phyloP scores from a whole-genome alignment of 2,888 invertebrate species.

The Nebria salina region DNA sequence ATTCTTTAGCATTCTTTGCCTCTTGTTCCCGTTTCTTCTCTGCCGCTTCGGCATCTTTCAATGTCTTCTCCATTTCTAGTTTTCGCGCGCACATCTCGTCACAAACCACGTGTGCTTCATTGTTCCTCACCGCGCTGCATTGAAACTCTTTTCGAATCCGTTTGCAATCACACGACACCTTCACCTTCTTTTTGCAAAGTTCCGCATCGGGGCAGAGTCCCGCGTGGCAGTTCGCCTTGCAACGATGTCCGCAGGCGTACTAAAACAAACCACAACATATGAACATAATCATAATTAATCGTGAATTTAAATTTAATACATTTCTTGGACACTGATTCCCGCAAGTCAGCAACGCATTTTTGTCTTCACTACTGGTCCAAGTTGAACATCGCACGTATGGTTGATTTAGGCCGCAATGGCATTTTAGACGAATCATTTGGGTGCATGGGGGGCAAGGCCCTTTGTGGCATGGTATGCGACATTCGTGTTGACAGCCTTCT shows the following conservation, averaged over 20 bases:
- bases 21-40: conserved; percentile 72
- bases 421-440: conserved; percentile 73
- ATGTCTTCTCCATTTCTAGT: conserved; percentile 65
- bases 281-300: not conserved
- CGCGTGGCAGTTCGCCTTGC: conserved; percentile 77
- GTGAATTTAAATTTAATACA: conserved; percentile 61
- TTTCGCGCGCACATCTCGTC: conserved; percentile 73
- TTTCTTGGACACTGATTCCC: conserved; percentile 87
- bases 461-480: conserved; percentile 76
- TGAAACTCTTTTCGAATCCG: conserved; percentile 77
- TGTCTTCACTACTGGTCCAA: conserved; percentile 64
- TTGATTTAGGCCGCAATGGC: conserved; percentile 84
- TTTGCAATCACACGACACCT: conserved; percentile 81
- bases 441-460: conserved; percentile 81
- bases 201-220: conserved; percentile 75
- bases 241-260: conserved; percentile 87
- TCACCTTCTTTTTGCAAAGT: conserved; percentile 81
- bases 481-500: conserved; percentile 78
- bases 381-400: conserved; percentile 79
- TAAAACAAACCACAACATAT: conserved; percentile 57
- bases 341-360: conserved; percentile 68
- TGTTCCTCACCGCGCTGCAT: conserved; percentile 70
- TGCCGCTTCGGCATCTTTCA: conserved; percentile 67
- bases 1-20: conserved; percentile 74
- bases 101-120: conserved; percentile 67